Percentiles rank a stretch among this genome's conserved stretches.
phyloP scores from a whole-genome alignment of 2,797 vertebrate species.

The Sylvilagus floridanus region DNA sequence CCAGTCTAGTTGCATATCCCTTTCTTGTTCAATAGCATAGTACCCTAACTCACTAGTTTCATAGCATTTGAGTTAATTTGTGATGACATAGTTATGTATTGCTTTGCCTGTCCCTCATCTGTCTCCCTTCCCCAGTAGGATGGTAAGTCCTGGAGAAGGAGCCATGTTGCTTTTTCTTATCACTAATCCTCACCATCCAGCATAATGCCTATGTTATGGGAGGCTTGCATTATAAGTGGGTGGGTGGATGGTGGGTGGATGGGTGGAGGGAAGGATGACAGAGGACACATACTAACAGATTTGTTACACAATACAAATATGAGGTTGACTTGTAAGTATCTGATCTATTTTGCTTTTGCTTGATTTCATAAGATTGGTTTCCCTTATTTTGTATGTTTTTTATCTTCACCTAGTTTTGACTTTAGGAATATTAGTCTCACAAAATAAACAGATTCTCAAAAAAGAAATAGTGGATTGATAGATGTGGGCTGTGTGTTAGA shows the following conservation, averaged over 20 bases:
- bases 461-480: background rate
- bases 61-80: background rate
- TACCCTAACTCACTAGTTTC: background rate
- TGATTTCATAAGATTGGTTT: too few relatives aligned
- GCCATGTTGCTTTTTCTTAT: background rate
- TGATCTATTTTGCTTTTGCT: too few relatives aligned
- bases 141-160: background rate
- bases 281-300: background rate
- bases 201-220: background rate
- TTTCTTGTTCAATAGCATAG: background rate
- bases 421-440: too few relatives aligned
- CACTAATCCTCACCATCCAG: background rate
- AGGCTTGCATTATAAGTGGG: background rate
- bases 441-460: too few relatives aligned
- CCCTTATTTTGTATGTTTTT: too few relatives aligned
- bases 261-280: too few relatives aligned
- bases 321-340: too few relatives aligned
- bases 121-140: background rate
- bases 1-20: accelerated
- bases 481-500: background rate
- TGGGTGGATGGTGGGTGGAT: background rate
- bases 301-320: background rate
- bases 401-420: too few relatives aligned
- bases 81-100: accelerated
- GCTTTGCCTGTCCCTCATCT: background rate